Base-by-base conservation (phyloP, 2,888 invertebrate genomes). In the Sicus ferrugineus region DNA sequence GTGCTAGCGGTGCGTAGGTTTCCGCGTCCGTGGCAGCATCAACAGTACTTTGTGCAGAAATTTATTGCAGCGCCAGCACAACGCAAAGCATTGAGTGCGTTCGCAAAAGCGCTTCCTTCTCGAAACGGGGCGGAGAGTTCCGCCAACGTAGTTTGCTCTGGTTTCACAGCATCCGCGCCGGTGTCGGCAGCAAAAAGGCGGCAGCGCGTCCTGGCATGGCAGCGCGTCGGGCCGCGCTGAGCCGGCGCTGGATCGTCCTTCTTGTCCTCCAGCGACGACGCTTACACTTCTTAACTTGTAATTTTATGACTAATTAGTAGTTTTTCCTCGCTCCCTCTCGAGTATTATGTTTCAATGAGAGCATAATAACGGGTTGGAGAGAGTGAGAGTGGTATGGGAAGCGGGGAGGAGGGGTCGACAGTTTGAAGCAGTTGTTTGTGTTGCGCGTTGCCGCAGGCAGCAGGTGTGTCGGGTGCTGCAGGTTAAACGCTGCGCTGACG, bases 291-390 rank as follows among this genome's bases (percentile, higher is more conserved):
- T 71, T 63, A 64, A 54, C 68, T 23, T 70, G 69, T 68, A 72
- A 72, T 72, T 68, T 72, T 66, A 70, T 66, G 68, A 65, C 72
- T 72, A 72, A 72, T 72, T 72, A 72, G 69, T 72, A 64, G 62
- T 72, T 70, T 26, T 67, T 67, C 59, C 34, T 34, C 42, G 2
- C 42, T 16, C 14, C 56, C 23, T n/a, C 23, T 59, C 42, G 19
- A 58, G 46, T 30, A 67, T 67, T 19, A 67, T 67, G 59, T 59
- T 67, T 67, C 58, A 67, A 67, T 58, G 58, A 28, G 54, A n/a
- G 42, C 34, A 42, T 66, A 66, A 54, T 30, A 38, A 54, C 11
- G 26, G 56, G 63, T 38, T 26, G 42, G 16, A 23, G 34, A 19
- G 16, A 3, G 65, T 14, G 34, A 6, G n/a, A 28, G 30, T 7